These are phyloP conservation scores for Oedothorax gibbosus DNA, from an alignment of 1,140 invertebrate species.

Conservation along the genomic window DNA sequence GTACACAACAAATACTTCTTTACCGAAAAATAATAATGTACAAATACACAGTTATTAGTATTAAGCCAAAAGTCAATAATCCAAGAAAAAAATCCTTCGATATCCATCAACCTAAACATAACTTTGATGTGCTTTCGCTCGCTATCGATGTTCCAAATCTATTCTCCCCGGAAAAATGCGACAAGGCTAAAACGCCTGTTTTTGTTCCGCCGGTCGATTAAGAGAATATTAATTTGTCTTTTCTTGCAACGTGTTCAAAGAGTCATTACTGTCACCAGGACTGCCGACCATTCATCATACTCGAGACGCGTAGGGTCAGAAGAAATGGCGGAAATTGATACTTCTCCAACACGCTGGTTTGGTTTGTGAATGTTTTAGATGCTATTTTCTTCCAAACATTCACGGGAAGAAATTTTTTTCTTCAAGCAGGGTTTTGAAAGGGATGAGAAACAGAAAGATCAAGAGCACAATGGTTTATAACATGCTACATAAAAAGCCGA, in stretches of 20 bases:
- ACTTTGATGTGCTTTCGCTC: constrained; percentile 8
- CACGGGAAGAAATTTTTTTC: too few species aligned
- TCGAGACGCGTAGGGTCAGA: not conserved
- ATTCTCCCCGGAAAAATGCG: not conserved
- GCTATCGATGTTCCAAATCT: constrained; percentile 12
- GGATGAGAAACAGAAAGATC: too few species aligned
- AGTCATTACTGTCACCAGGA: constrained; percentile 35
- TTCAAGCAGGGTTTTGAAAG: too few species aligned
- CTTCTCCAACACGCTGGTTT: not conserved
- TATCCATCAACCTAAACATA: constrained; percentile 23
- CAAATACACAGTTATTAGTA: too few species aligned
- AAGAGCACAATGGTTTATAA: too few species aligned
- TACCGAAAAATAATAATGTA: too few species aligned
- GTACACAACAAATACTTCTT: too few species aligned
- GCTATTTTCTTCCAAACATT: too few species aligned
- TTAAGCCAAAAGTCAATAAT: too few species aligned
- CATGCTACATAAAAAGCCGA: too few species aligned
- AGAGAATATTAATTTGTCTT: constrained; percentile 46
- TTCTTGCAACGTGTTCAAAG: constrained; percentile 34
- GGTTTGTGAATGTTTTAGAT: too few species aligned
- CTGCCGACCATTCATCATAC: constrained; percentile 12
- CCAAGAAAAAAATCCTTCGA: constrained; percentile 6
- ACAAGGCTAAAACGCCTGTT: constrained; percentile 19
- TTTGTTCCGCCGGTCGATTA: constrained; percentile 34
- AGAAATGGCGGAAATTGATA: constrained; percentile 2